Base-by-base conservation (phyloP, 2,113 vertebrate genomes). In the Chrysemys picta region DNA sequence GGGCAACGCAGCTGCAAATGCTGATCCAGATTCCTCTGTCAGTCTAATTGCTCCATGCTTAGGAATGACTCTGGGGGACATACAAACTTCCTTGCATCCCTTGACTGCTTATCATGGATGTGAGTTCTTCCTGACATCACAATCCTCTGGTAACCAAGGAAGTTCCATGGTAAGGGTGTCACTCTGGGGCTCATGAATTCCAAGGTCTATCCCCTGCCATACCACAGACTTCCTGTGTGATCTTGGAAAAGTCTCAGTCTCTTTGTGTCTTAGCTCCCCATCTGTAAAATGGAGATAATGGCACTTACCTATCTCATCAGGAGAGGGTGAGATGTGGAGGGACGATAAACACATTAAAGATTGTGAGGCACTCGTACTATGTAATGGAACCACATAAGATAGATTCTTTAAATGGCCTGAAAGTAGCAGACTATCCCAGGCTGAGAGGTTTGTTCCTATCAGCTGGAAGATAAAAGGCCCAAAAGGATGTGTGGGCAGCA, bases 311-410 rank as follows among this genome's bases (percentile, higher is more conserved):
- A n/a, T 35, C 3, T 69, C 35, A 69, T 35, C 24, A 59, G 54
- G 31, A 12, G 0, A 24, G 82, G 52, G 2, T 84, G 52, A 13
- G 7, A 1, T 79, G 45, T 8, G 10, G 12, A 31, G 24, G 11
- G 12, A 31, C 21, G 5, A 29, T 22, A 6, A 1, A 9, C 62
- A 21, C 35, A 19, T n/a, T 69, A 69, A 69, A n/a, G 35, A 69
- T n/a, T 69, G 16, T 69, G 62, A n/a, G 62, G 62, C 35, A 21
- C 35, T 69, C 35, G 17, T 19, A 19, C 16, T 69, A 4, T 69
- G 35, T 69, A n/a, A 69, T 69, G 8, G 62, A 13, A 69, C 62
- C 62, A n/a, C 62, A n/a, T 35, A 8, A 69, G 35, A 69, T 69
- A 69, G 62, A 35, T 69, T 69, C 35, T 69, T 69, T 65, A n/a